Evolutionary conservation across 2,888 invertebrate genomes (phyloP).

Genomic region (Ethmia dodecea): DNA sequence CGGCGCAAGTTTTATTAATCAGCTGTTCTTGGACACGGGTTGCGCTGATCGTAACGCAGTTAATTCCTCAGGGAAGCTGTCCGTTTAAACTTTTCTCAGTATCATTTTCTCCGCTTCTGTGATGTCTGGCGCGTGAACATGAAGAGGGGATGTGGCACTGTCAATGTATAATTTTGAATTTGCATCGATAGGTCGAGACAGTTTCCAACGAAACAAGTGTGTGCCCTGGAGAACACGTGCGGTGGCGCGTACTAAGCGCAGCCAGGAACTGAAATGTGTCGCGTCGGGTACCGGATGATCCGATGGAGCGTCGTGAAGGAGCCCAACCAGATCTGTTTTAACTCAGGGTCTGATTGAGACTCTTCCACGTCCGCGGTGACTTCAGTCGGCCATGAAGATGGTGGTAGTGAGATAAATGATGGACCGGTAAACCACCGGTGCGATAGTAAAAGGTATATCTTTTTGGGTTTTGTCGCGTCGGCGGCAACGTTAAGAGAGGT

Average conservation of each 20-base stretch:
- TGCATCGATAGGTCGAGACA: background rate
- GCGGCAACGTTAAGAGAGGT: slow-evolving; percentile 15
- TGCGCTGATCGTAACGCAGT: background rate
- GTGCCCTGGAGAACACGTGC: background rate
- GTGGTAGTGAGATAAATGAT: background rate
- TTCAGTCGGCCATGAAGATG: background rate
- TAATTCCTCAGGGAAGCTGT: background rate
- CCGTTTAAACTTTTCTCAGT: no score
- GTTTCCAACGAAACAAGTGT: background rate
- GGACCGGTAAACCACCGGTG: slow-evolving; percentile 2
- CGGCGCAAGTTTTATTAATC: background rate
- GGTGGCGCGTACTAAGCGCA: background rate
- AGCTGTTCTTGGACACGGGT: background rate
- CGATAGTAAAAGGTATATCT: background rate
- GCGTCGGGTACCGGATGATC: background rate
- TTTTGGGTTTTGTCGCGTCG: slow-evolving; percentile 10
- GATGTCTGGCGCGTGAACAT: no score
- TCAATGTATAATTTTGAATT: background rate
- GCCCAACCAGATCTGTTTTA: background rate
- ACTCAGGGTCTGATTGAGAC: background rate
- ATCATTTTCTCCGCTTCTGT: no score
- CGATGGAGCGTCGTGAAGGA: background rate
- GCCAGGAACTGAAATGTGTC: background rate
- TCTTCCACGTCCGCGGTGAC: background rate
- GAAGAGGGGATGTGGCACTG: no score